Base-by-base conservation (phyloP, 2,113 vertebrate species). In the Hypanus sabinus region DNA sequence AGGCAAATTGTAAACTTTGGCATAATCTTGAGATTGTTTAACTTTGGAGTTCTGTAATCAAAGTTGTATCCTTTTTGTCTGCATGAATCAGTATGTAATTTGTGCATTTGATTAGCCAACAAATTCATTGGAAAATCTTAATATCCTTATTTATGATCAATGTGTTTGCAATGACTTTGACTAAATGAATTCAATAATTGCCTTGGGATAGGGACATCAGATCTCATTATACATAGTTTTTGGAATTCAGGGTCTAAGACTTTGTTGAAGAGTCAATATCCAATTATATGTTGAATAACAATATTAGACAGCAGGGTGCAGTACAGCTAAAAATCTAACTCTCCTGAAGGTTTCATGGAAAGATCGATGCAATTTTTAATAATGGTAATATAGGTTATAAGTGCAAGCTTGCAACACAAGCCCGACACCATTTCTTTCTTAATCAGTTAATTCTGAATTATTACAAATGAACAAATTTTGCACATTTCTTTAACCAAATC, bases 281-380 rank as follows among this genome's bases (percentile, higher is more conserved):
- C 73, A 93, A 93, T 93, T 93, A 73, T 27, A 93, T 18, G 90
- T 27, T 70, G 90, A 71, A 10, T 71, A 92, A 92, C 65, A 92
- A 92, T 92, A 92, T 70, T 70, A 38, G 33, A 24, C 91, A 46
- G 68, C 27, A 30, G 33, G 68, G 68, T 36, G 24, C 46, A 73
- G 70, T 93, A 93, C 14, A 73, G 12, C 22, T 46, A 68, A 55
- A 73, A 93, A 55, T 55, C 36, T 55, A 92, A 88, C n/a, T 88
- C 57, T 65, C 62, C 70, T 93, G 38, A 46, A 73, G 68, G 38
- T 73, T 73, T 73, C 68, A 93, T 55, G 33, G 68, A 55, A 73
- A 27, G 68, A 93, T 73, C 91, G 27, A 93, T 93, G 24, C 91
- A 73, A 73, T 93, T 93, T 93, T 46, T 70, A 46, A 33, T 73